These are phyloP conservation scores for Oedothorax gibbosus DNA, from an alignment of 1,140 invertebrate species.

Conservation along the genomic window DNA sequence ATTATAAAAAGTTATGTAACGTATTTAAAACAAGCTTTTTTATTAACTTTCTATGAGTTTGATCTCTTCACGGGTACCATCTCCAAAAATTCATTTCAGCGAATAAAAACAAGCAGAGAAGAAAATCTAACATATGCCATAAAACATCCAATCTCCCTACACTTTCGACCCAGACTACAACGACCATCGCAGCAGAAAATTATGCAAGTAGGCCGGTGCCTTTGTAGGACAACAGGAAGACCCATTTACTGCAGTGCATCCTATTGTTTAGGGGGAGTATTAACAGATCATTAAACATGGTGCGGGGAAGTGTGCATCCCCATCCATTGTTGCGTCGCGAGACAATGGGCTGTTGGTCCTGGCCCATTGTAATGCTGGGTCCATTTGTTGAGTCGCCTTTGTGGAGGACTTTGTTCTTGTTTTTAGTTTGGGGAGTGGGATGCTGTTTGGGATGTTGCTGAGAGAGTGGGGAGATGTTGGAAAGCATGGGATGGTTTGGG, in stretches of 20 bases:
- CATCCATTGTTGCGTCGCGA: not conserved
- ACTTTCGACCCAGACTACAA: too few species aligned
- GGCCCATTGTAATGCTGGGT: constrained; percentile 9
- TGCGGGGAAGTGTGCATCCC: constrained; percentile 7
- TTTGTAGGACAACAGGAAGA: not conserved
- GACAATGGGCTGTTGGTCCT: constrained; percentile 3
- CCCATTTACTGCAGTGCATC: not conserved
- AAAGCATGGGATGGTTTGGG: too few species aligned
- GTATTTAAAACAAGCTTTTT: too few species aligned
- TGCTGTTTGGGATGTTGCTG: too few species aligned
- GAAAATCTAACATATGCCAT: too few species aligned
- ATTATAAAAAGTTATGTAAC: too few species aligned
- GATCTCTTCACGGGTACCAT: too few species aligned
- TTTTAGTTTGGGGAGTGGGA: not conserved
- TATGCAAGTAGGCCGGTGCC: constrained; percentile 6
- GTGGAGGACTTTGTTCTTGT: not conserved
- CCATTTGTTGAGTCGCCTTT: constrained; percentile 15
- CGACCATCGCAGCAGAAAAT: constrained; percentile 16
- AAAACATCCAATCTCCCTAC: too few species aligned
- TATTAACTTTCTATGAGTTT: too few species aligned
- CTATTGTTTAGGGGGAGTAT: constrained; percentile 21
- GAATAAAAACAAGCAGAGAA: too few species aligned
- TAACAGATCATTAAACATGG: constrained; percentile 50
- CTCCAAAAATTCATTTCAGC: too few species aligned
- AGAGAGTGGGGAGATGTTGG: too few species aligned